Evolutionary conservation across 2,113 vertebrate genomes (phyloP), one percentile per base, ranked within the genome.

Genomic region (Acrocephalus kingi): DNA sequence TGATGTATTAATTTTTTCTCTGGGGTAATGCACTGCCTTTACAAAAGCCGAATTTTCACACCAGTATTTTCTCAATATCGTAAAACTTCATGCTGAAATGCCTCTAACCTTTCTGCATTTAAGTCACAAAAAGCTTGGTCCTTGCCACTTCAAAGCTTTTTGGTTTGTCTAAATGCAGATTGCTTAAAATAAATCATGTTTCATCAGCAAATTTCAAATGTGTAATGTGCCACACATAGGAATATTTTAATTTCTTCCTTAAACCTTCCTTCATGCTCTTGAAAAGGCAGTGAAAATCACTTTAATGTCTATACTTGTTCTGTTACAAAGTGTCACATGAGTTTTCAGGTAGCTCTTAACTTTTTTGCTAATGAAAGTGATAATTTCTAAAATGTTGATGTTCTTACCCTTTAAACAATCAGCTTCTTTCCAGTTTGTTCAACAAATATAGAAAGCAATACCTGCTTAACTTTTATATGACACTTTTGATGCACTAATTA

Each of bases 21-120:
- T 91, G 87, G 82, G 92, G 90, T 97, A 97, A 94, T 56, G 87
- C 96, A 96, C 97, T 97, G 96, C 97, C 98, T 98, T 98, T 98
- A 96, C 96, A 97, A 97, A 96, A 96, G 96, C 97, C 90, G 55
- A 45, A 75, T 84, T 90, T 75, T 93, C 80, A 58, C 11, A 25
- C 73, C 69, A 24, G 0, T 63, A 9, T 93, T 96, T 93, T 84
- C 68, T 86, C 52, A 13, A 0, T 31, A 35, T 67, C 4, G 0
- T 93, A 49, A 92, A 94, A 87, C 37, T 61, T 69, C 43, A 43
- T 24, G 80, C 80, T 85, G 66, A 82, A 81, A 68, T 77, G 88
- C 86, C 89, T 88, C 77, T 96, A 86, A 95, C 89, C 46, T 68
- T 81, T 81, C 84, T 96, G 74, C 61, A 71, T 96, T 97, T 84